Evolutionary conservation across 2,797 vertebrate species (phyloP), one percentile per base, ranked within the genome.

Genomic region (Vireo griseus): DNA sequence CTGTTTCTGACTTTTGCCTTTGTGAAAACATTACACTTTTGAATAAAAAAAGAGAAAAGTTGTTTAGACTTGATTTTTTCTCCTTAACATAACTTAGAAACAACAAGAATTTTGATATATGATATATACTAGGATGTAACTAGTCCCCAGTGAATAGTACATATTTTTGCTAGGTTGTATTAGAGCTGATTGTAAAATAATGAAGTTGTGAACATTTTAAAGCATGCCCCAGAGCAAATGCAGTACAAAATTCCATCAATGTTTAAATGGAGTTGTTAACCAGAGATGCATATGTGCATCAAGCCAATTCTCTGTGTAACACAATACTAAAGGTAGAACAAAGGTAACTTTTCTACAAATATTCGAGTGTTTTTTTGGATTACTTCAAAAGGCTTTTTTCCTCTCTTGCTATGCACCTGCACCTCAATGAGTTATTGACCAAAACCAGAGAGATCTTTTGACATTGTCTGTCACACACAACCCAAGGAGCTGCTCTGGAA

Each of bases 181-280:
- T 58, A 55, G 37, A 76, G 28, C 67, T 91, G 63, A 94, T 91
- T 93, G 63, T 59, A 72, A 93, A 93, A 87, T 91, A 93, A 87
- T 82, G 48, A 80, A 79, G 51, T 79, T 85, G 73, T 39, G 71
- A 91, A 79, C 77, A 91, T 73, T 93, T 87, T 85, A 73, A 94
- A 91, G 28, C 0, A 0, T 73, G 10, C 31, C 77, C 12, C 40
- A 94, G 74, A 85, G 77, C 59, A 76, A 90, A 69, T 28, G 37
- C 35, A 59, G 63, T 42, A 87, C 86, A 79, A 95, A 93, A 92
- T 86, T 78, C 35, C 77, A 59, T 75, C 35, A 3, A 1, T 51
- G 40, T 62, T 91, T 87, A 85, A 89, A 85, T 26, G 24, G 15
- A 85, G 26, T 8, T 61, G n/a, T 79, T 92, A 89, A 66, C 55